Conservation (phyloP, 2,113 vertebrate genomes). For the Tringa solitaria region DNA sequence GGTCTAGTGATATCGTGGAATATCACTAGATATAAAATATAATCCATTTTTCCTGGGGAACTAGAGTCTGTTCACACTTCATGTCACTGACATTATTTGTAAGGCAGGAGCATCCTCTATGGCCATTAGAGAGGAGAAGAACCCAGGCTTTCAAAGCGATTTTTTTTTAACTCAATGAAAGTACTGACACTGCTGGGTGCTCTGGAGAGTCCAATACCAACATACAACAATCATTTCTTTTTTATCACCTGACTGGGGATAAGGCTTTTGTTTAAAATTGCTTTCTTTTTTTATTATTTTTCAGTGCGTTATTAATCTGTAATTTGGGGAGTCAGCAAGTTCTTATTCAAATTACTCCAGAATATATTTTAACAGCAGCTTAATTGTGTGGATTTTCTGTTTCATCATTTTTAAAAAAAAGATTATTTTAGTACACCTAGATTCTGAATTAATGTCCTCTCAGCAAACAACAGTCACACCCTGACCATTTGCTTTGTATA, state of each 20-base stretch:
- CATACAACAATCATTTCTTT: fast-evolving
- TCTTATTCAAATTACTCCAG: background rate
- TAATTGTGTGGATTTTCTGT: background rate
- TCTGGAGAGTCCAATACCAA: background rate
- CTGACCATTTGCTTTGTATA: background rate
- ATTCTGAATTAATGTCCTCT: background rate
- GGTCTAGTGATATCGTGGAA: background rate
- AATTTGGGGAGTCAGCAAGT: background rate
- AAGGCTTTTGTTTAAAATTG: background rate
- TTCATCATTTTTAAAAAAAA: background rate
- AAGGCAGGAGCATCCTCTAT: background rate
- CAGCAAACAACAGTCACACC: background rate
- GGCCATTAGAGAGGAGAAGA: background rate
- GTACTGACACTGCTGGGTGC: background rate
- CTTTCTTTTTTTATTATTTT: background rate
- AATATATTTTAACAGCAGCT: background rate
- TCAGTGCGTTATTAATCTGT: background rate
- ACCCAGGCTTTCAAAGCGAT: background rate
- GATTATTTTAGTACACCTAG: background rate
- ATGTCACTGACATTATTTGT: background rate
- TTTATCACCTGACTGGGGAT: background rate
- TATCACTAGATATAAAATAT: background rate
- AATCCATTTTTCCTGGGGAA: background rate
- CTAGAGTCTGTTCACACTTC: background rate
- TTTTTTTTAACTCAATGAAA: background rate